These are phyloP conservation scores for Pelodiscus sinensis DNA, from an alignment of 2,113 vertebrate genomes.

Conservation along the genomic window DNA sequence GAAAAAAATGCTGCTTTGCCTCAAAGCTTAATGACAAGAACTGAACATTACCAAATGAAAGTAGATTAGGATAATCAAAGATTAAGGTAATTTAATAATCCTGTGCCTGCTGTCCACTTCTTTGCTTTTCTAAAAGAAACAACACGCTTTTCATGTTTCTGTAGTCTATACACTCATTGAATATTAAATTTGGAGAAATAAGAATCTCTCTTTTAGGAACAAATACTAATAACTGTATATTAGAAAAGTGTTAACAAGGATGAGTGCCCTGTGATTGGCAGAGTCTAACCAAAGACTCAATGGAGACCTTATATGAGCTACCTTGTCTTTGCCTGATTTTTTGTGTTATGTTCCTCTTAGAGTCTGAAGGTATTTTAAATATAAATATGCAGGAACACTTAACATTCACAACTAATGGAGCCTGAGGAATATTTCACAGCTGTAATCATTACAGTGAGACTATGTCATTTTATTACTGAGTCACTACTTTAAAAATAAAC, in stretches of 20 bases:
- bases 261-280: not conserved
- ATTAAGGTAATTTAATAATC: not conserved
- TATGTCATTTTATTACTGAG: not conserved
- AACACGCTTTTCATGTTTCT: not conserved
- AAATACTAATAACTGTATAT: fast-evolving
- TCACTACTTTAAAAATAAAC: slow-evolving; percentile 24
- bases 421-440: not conserved
- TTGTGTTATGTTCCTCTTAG: not conserved
- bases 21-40: not conserved
- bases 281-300: not conserved
- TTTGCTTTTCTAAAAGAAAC: not conserved
- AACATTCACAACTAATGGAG: not conserved
- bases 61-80: not conserved
- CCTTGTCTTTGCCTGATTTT: not conserved
- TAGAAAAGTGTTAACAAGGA: not conserved
- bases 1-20: not conserved
- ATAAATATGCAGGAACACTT: slow-evolving; percentile 6
- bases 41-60: not conserved
- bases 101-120: not conserved
- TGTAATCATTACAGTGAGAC: not conserved
- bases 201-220: not conserved
- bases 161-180: not conserved
- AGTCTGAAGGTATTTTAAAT: not conserved
- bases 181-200: not conserved
- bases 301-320: not conserved